Evolutionary conservation across 2,113 vertebrate genomes (phyloP).

Genomic region (Pithys albifrons): DNA sequence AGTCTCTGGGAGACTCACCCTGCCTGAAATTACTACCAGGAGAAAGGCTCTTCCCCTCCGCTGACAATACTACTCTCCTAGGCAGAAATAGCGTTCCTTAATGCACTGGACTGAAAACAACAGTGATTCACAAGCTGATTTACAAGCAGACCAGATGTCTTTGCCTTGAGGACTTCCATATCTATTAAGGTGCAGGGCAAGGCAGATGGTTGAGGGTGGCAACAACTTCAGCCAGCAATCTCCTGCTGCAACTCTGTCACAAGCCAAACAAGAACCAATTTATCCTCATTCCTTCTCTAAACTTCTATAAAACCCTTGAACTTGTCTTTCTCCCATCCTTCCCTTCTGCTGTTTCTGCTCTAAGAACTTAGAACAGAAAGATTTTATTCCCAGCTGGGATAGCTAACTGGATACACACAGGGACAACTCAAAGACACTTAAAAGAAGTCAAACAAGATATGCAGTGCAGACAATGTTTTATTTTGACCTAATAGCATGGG

Average conservation of each 20-base stretch:
- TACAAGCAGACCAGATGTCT: constrained; percentile 24
- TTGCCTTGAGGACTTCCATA: not conserved
- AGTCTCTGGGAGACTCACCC: not conserved
- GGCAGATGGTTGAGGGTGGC: constrained; percentile 5
- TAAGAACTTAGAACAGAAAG: not conserved
- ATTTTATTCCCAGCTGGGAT: not conserved
- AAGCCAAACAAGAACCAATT: not conserved
- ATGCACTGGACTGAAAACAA: not conserved
- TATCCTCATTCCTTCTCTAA: not conserved
- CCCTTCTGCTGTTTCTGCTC: not conserved
- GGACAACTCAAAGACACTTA: not conserved
- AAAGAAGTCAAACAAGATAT: not conserved
- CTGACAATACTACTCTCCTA: not conserved
- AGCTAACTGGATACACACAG: not conserved
- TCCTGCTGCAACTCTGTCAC: not conserved
- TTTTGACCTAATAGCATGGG: not conserved
- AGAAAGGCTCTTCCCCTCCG: not conserved
- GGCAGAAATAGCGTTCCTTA: not conserved
- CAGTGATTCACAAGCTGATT: not conserved
- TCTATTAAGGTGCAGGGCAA: not conserved
- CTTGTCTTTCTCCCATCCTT: not conserved
- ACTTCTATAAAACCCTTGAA: not conserved
- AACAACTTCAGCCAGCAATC: not conserved
- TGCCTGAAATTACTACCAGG: not conserved
- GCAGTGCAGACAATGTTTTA: not conserved